Evolutionary conservation across 2,113 vertebrate genomes (phyloP), one percentile per base, ranked within the genome.

Genomic region (Oreochromis aureus): DNA sequence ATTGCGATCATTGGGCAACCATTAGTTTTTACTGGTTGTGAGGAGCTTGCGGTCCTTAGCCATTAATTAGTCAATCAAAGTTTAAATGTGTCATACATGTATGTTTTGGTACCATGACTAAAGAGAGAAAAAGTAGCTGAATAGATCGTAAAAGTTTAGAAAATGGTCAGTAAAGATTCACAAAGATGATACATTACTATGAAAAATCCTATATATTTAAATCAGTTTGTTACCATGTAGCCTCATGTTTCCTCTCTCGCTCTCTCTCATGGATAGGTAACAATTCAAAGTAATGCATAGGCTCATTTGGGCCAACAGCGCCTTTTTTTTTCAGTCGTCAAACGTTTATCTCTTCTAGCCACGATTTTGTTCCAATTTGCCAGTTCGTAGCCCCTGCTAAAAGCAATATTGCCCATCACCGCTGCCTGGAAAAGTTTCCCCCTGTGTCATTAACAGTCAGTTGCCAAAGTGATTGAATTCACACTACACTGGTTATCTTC

Each of bases 381-480:
- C 89, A 93, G 92, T 92, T 89, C 59, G 83, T 58, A 87, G 88
- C 91, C 84, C 82, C 89, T 44, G 92, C 93, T 92, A 87, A 90
- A 93, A 90, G 93, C 89, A 91, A 90, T 95, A 94, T 94, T 79
- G 91, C 86, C 93, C 87, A 86, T 92, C 92, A 91, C 90, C 24
- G 22, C 83, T 81, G 89, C 90, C 86, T 91, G 89, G 46, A 85
- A 92, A 93, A 91, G 83, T 91, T 91, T 55, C 87, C 94, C 91
- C 93, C 73, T 88, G 87, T 89, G 93, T 93, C 93, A 94, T 95
- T 94, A 95, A 90, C 89, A 95, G 89, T 91, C 87, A 88, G 89
- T 94, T 94, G 86, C 91, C 93, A 89, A 86, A 87, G 92, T 94
- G 93, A 95, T 94, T 94, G 91, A 95, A 94, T 93, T 94, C 90